These are phyloP conservation scores for Boleophthalmus pectinirostris DNA, from an alignment of 2,113 vertebrate species.

Conservation along the genomic window DNA sequence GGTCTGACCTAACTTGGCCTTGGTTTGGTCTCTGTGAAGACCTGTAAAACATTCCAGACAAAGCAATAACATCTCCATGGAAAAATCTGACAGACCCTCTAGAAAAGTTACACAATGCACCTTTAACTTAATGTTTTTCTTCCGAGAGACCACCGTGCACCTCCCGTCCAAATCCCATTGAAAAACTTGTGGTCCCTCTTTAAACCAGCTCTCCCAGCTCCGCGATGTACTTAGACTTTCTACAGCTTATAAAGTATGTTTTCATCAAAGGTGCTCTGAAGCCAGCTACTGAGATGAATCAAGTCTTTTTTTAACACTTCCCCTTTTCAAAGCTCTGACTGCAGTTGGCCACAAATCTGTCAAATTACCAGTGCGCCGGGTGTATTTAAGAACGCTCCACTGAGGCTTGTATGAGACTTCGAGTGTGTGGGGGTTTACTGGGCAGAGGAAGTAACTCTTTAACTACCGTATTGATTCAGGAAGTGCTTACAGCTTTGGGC, in stretches of 20 bases:
- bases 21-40: too few relatives aligned
- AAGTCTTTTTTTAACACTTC: conserved; percentile 49
- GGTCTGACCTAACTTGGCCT: too few relatives aligned
- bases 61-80: too few relatives aligned
- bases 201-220: not conserved
- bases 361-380: conserved; percentile 63
- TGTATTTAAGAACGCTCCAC: conserved; percentile 57
- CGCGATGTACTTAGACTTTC: conserved; percentile 8
- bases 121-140: not conserved
- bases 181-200: not conserved
- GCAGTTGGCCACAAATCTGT: conserved; percentile 59
- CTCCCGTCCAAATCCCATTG: not conserved
- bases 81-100: not conserved
- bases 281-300: conserved; percentile 30
- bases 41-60: too few relatives aligned
- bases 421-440: conserved; percentile 43
- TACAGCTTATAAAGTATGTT: conserved; percentile 29
- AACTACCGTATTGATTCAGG: conserved; percentile 76
- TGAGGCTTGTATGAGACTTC: conserved; percentile 48
- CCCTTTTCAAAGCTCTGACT: conserved; percentile 53
- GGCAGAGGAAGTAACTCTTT: conserved; percentile 71
- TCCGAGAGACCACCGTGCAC: not conserved
- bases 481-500: conserved; percentile 69
- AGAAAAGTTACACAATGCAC: too few relatives aligned
- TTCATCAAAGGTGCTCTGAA: conserved; percentile 23